These are phyloP conservation scores for Tachina lurida DNA, from an alignment of 2,888 invertebrate species.

Conservation along the genomic window DNA sequence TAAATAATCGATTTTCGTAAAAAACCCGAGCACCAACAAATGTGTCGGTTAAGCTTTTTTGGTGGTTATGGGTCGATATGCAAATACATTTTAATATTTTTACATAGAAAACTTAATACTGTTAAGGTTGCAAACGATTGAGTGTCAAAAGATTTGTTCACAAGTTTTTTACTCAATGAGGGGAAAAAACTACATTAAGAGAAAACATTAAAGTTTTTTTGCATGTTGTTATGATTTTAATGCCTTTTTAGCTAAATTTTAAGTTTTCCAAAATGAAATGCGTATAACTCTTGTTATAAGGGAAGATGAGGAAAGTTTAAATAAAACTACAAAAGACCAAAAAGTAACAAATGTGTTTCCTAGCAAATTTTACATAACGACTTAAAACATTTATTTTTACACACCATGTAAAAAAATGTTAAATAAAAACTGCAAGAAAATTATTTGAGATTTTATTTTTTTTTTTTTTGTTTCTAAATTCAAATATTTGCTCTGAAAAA, in stretches of 20 bases:
- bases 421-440: no score
- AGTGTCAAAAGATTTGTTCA: constrained; percentile 68
- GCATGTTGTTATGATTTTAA: constrained; percentile 43
- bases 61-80: no score
- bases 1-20: no score
- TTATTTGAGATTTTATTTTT: no score
- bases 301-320: not conserved
- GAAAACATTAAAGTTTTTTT: constrained; percentile 40
- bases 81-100: constrained; percentile 27
- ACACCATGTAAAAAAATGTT: no score
- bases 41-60: no score
- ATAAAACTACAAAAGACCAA: not conserved
- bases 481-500: no score
- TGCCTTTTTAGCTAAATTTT: constrained; percentile 12
- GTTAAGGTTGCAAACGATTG: constrained; percentile 60
- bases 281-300: not conserved
- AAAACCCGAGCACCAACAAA: no score
- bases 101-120: constrained; percentile 56
- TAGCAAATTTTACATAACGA: no score
- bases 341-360: no score
- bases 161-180: constrained; percentile 59
- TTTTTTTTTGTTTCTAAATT: no score
- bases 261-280: not conserved
- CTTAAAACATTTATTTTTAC: no score
- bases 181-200: constrained; percentile 17